phyloP scores from a whole-genome alignment of 1,140 invertebrate genomes.

The Galleria mellonella region DNA sequence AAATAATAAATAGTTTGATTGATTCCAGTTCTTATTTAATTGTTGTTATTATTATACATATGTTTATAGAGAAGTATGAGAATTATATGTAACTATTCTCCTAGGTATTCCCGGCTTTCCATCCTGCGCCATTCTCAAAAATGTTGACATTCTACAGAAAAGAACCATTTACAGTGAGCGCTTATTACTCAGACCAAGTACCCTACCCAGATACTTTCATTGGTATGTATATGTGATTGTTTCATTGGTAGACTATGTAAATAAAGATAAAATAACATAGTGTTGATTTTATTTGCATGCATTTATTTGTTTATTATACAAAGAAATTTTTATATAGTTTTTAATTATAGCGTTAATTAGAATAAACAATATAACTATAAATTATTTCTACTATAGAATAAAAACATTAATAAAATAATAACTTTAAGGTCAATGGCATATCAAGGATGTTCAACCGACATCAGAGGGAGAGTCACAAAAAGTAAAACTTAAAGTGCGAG shows the following conservation, averaged over 20 bases:
- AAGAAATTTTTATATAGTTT: background rate
- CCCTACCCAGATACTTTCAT: conserved; percentile 87
- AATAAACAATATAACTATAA: no score
- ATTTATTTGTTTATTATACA: background rate
- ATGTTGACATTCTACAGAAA: conserved; percentile 94
- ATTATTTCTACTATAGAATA: no score
- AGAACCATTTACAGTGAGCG: conserved; percentile 89
- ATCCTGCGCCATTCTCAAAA: conserved; percentile 94
- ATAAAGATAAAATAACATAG: no score
- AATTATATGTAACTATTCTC: conserved; percentile 24
- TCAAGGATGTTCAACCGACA: conserved; percentile 89
- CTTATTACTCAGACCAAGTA: conserved; percentile 84
- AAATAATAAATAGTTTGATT: no score
- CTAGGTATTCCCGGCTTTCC: conserved; percentile 91
- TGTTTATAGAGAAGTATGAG: conserved; percentile 8
- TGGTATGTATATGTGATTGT: conserved; percentile 77
- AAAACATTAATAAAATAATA: no score
- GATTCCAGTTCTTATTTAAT: no score
- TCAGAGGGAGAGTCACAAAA: conserved; percentile 92
- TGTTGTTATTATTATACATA: background rate
- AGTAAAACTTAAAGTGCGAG: conserved; percentile 95
- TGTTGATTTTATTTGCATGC: background rate
- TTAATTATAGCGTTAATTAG: no score
- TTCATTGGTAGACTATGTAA: no score
- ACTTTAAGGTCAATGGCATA: conserved; percentile 82